phyloP scores from a whole-genome alignment of 2,888 invertebrate species.

The Lissonota sp. region DNA sequence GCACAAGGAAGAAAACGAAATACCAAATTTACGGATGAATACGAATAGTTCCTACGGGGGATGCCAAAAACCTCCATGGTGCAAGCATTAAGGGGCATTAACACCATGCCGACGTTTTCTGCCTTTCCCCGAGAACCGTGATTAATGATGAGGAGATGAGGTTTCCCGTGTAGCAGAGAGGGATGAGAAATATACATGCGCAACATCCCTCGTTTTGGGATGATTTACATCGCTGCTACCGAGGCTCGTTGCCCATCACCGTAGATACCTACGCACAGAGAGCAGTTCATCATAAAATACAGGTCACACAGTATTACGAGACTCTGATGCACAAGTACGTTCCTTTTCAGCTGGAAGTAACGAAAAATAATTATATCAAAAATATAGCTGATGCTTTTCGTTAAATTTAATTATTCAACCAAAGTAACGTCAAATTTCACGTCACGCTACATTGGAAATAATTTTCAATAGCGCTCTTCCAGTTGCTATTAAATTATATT shows the following conservation, averaged over 20 bases:
- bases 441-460: too few relatives aligned
- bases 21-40: background rate
- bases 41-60: conserved; percentile 14
- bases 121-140: conserved; percentile 3
- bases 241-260: conserved; percentile 5
- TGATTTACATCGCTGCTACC: background rate
- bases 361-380: too few relatives aligned
- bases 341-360: too few relatives aligned
- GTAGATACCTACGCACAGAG: conserved; percentile 1
- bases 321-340: too few relatives aligned
- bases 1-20: too few relatives aligned
- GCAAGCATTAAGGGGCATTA: background rate
- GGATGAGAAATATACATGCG: background rate
- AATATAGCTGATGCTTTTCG: too few relatives aligned
- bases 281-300: background rate
- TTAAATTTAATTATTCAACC: too few relatives aligned
- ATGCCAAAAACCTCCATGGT: background rate
- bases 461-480: too few relatives aligned
- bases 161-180: background rate
- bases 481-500: too few relatives aligned
- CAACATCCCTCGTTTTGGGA: background rate
- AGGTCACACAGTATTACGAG: too few relatives aligned
- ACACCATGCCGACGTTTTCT: conserved; percentile 7
- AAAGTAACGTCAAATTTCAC: too few relatives aligned
- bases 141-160: conserved; percentile 27